Percentiles rank a stretch among this genome's conserved stretches.
These are phyloP conservation scores for Schizopygopsis pylzovi DNA, from an alignment of 2,797 vertebrate genomes.

Conservation along the genomic window DNA sequence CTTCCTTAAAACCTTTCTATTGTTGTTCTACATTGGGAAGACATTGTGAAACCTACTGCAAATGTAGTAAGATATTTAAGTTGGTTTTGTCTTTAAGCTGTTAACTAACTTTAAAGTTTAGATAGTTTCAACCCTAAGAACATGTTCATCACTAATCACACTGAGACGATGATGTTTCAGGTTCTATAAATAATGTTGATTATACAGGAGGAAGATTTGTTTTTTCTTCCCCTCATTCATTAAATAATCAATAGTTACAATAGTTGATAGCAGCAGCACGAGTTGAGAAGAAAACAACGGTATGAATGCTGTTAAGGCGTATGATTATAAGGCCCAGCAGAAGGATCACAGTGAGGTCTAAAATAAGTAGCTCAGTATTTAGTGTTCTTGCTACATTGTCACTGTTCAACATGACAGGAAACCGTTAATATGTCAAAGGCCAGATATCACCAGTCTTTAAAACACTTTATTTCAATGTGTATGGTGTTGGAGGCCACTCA, in stretches of 20 bases:
- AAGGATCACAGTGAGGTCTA: constrained; percentile 47
- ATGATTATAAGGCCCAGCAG: constrained; percentile 43
- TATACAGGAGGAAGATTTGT: not conserved
- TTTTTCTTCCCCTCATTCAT: not conserved
- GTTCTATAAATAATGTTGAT: not conserved
- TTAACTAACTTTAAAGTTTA: not conserved
- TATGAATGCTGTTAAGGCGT: constrained; percentile 13
- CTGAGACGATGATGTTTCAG: not conserved
- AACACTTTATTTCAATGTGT: constrained; percentile 63
- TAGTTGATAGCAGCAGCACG: not conserved
- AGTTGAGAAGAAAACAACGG: constrained; percentile 29
- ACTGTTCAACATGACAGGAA: constrained; percentile 67
- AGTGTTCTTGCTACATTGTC: constrained; percentile 66
- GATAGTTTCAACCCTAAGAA: not conserved
- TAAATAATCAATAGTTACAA: not conserved
- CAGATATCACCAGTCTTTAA: constrained; percentile 70
- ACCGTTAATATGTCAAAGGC: constrained; percentile 71
- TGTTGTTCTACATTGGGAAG: not conserved
- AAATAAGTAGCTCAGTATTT: constrained; percentile 61
- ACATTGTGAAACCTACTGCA: not conserved
- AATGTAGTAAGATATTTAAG: not conserved
- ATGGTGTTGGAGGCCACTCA: not conserved
- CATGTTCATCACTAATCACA: not conserved
- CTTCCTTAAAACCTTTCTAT: not conserved
- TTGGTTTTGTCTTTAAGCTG: not conserved